Percentiles rank a stretch among this genome's conserved stretches.
Evolutionary conservation across 2,797 vertebrate genomes (phyloP).

Genomic region (Enteromius fasciolatus): DNA sequence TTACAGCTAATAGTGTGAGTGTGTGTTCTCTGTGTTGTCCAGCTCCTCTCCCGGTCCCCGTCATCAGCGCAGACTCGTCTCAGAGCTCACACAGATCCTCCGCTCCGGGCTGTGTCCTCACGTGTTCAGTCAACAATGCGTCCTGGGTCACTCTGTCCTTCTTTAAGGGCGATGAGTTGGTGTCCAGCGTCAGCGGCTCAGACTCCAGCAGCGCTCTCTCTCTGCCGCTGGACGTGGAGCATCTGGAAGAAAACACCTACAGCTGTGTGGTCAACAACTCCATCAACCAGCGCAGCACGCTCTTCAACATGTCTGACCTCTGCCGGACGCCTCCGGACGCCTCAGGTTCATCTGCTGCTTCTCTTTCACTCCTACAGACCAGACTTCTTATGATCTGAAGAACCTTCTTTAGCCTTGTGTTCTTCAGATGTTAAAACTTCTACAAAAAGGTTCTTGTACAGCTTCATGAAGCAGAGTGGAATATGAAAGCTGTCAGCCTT

Average conservation of each 20-base stretch:
- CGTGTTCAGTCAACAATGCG: background rate
- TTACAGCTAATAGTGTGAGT: too few relatives aligned
- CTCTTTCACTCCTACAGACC: background rate
- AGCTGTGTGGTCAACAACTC: constrained; percentile 18
- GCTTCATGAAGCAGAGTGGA: background rate
- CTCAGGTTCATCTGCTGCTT: background rate
- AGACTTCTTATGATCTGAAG: too few relatives aligned
- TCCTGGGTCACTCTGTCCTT: constrained; percentile 13
- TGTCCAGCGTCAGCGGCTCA: constrained; percentile 25
- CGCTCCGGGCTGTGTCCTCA: background rate
- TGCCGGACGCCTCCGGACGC: background rate
- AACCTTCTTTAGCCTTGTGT: too few relatives aligned
- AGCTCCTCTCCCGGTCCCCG: constrained; percentile 26
- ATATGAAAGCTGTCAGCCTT: background rate
- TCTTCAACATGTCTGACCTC: background rate
- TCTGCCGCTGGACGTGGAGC: background rate
- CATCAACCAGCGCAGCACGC: background rate
- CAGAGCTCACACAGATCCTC: background rate
- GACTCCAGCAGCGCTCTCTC: background rate
- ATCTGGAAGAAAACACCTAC: background rate
- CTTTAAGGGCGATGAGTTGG: background rate
- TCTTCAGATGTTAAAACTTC: too few relatives aligned
- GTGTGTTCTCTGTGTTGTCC: background rate
- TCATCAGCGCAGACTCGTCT: background rate
- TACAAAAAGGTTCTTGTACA: too few relatives aligned